A percentile compares a stretch with the other conserved stretches of the same genome.
These are phyloP conservation scores for Donacobius atricapilla DNA, from an alignment of 2,113 vertebrate genomes.

Conservation along the genomic window DNA sequence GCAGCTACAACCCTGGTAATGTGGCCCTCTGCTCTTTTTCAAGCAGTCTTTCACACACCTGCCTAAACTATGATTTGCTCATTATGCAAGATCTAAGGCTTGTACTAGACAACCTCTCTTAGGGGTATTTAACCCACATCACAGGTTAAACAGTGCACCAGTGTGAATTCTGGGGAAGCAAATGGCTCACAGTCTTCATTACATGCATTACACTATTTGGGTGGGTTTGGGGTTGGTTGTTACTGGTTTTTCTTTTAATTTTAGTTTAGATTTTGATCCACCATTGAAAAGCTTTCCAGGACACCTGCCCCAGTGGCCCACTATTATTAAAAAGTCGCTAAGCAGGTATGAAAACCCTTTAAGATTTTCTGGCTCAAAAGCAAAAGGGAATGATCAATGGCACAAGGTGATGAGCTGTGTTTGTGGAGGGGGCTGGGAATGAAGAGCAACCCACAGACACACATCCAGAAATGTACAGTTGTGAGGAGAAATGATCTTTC, in stretches of 20 bases:
- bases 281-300: background rate
- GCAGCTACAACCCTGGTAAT: background rate
- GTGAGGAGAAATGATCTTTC: background rate
- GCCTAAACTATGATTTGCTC: background rate
- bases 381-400: background rate
- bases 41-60: background rate
- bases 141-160: background rate
- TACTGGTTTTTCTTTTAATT: rapidly evolving
- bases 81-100: background rate
- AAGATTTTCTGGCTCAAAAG: background rate
- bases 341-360: background rate
- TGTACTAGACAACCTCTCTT: background rate
- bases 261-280: background rate
- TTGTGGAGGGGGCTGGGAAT: background rate
- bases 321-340: background rate
- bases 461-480: background rate
- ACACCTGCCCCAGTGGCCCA: background rate
- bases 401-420: background rate
- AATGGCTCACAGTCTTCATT: background rate
- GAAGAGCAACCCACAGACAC: background rate
- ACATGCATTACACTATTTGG: background rate
- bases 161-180: background rate
- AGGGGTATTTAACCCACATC: background rate
- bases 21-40: background rate
- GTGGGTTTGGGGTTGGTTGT: background rate